A percentile compares a stretch with the other conserved stretches of the same genome.
phyloP scores from a whole-genome alignment of 2,797 vertebrate species.

The Leptatherina wallacei region DNA sequence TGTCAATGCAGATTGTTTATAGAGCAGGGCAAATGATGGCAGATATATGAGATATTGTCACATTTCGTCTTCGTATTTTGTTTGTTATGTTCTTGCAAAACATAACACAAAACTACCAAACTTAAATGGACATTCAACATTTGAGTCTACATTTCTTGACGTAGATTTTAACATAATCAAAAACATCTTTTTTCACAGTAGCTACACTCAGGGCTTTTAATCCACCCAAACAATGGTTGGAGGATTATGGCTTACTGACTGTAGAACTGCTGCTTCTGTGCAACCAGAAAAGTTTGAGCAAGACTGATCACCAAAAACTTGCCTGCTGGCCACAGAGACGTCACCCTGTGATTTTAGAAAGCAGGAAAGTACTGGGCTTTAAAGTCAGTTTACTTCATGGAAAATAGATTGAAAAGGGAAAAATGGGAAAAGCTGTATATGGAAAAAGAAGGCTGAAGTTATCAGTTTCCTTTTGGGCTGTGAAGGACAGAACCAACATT shows the following conservation, averaged over 20 bases:
- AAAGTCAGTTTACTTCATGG: slow-evolving; percentile 36
- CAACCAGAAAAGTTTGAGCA: slow-evolving; percentile 18
- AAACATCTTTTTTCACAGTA: background rate
- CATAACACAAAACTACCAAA: background rate
- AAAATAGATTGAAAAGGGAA: slow-evolving; percentile 52
- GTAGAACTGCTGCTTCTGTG: slow-evolving; percentile 15
- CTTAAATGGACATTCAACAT: background rate
- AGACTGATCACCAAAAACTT: slow-evolving; percentile 45
- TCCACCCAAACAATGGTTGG: too few species aligned
- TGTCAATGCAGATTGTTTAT: background rate
- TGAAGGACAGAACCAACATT: background rate
- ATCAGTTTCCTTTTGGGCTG: slow-evolving; percentile 10
- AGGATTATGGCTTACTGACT: background rate
- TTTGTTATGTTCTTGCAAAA: background rate
- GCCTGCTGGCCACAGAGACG: slow-evolving; percentile 59
- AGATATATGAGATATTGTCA: background rate
- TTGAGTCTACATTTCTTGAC: background rate
- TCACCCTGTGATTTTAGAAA: slow-evolving; percentile 53
- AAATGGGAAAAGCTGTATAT: slow-evolving; percentile 29
- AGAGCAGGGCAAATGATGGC: background rate
- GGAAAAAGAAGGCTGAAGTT: slow-evolving; percentile 40
- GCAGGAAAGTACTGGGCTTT: slow-evolving; percentile 40
- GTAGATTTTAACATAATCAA: background rate
- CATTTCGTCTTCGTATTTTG: background rate
- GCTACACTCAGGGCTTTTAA: too few species aligned